Conservation (phyloP, 2,113 vertebrate species). For the Nibea albiflora region DNA sequence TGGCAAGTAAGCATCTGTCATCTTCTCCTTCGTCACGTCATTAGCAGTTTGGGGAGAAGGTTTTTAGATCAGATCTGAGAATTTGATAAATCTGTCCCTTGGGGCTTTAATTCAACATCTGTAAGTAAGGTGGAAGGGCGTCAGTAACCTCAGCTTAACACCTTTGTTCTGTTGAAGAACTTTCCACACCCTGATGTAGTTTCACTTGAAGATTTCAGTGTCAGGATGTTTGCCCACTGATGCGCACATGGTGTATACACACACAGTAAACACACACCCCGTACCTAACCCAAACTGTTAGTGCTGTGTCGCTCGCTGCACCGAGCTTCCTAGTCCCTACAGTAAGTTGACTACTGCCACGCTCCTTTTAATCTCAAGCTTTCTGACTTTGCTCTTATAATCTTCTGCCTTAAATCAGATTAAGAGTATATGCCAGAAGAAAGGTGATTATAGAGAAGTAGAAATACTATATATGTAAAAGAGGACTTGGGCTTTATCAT, state of each 20-base stretch:
- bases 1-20: constrained; percentile 49
- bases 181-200: constrained; percentile 27
- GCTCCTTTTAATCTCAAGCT: constrained; percentile 62
- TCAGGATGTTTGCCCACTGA: constrained; percentile 5
- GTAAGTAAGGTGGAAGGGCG: neutral
- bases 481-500: neutral
- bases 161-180: neutral
- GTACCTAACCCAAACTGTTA: neutral
- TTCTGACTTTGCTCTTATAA: constrained; percentile 58
- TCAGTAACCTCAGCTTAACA: neutral
- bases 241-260: neutral
- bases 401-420: constrained; percentile 50
- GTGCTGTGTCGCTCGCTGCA: neutral
- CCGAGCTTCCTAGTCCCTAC: constrained; percentile 24
- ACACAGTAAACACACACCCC: neutral
- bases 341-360: constrained; percentile 26
- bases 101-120: neutral
- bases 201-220: constrained; percentile 21
- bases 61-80: constrained; percentile 4
- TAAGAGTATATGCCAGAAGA: constrained; percentile 37
- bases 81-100: neutral
- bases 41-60: constrained; percentile 1
- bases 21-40: neutral
- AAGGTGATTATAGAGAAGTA: constrained; percentile 20
- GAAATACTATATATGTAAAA: constrained; percentile 3